Percentiles rank a stretch among this genome's conserved stretches.
Conservation (phyloP, 2,113 vertebrate species). For the Tympanuchus pallidicinctus region DNA sequence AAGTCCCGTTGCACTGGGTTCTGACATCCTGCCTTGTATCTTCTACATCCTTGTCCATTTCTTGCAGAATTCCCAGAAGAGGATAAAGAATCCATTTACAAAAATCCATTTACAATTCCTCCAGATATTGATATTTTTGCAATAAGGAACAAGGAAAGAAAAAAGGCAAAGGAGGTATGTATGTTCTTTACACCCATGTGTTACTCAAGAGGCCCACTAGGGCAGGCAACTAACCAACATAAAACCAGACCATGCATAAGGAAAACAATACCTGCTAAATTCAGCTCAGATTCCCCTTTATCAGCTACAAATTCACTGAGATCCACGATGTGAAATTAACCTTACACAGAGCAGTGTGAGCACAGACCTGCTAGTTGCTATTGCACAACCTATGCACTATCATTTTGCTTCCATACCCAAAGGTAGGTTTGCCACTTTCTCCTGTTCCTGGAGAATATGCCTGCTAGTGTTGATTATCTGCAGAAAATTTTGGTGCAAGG, state of each 20-base stretch:
- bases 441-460: neutral
- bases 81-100: neutral
- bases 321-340: neutral
- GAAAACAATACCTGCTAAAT: neutral
- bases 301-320: neutral
- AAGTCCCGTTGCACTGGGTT: neutral
- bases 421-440: neutral
- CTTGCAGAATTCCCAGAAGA: neutral
- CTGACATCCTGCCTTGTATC: neutral
- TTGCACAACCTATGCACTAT: neutral
- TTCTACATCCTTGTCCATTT: neutral
- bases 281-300: neutral
- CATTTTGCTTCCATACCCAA: neutral
- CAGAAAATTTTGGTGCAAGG: neutral
- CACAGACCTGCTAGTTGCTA: neutral
- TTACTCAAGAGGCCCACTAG: neutral
- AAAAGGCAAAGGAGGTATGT: constrained; percentile 68
- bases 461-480: neutral
- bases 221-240: neutral
- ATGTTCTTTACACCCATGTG: neutral
- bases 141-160: constrained; percentile 70
- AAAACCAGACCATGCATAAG: neutral
- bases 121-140: constrained; percentile 72
- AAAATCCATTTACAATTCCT: constrained; percentile 76
- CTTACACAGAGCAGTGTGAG: neutral